Evolutionary conservation across 2,888 invertebrate genomes (phyloP).

Genomic region (Ectemnius continuus): DNA sequence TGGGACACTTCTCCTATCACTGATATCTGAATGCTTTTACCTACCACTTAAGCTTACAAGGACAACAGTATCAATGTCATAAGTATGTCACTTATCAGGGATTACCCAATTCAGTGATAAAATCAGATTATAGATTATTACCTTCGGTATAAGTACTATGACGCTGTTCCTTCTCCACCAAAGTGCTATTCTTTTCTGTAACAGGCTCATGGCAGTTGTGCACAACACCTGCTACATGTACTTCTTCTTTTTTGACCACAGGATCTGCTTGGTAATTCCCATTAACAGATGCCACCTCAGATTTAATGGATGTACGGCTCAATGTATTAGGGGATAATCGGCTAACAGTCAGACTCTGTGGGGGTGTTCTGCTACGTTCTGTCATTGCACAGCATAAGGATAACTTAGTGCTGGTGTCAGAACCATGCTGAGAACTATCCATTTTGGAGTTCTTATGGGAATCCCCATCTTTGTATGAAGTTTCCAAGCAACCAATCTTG

Average conservation of each 20-base stretch:
- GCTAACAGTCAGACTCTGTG: conserved; percentile 73
- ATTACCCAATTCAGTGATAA: background rate
- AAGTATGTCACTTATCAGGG: background rate
- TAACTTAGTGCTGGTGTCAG: conserved; percentile 73
- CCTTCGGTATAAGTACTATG: conserved; percentile 62
- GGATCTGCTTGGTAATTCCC: conserved; percentile 65
- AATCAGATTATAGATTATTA: conserved; percentile 39
- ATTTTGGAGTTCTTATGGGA: conserved; percentile 67
- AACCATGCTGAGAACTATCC: conserved; percentile 72
- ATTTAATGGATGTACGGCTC: conserved; percentile 68
- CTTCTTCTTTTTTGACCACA: conserved; percentile 55
- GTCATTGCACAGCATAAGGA: conserved; percentile 78
- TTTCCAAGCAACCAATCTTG: conserved; percentile 74
- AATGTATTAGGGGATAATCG: conserved; percentile 69
- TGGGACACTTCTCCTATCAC: no score
- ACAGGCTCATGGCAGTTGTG: conserved; percentile 34
- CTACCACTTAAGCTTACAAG: background rate
- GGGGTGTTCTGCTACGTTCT: conserved; percentile 76
- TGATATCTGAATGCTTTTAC: no score
- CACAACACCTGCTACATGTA: conserved; percentile 29
- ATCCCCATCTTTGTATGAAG: conserved; percentile 66
- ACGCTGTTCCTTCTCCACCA: conserved; percentile 53
- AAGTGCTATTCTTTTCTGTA: conserved; percentile 45
- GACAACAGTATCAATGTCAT: background rate
- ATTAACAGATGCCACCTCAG: conserved; percentile 67